A percentile compares a stretch with the other conserved stretches of the same genome.
These are phyloP conservation scores for rabbit (Oryctolagus cuniculus) DNA, from an alignment of 2,113 vertebrate genomes.

Conservation along the genomic window mOryCun1.1 NC_091433.1:2756501-2757000, in stretches of 20 bases:
- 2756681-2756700: too few relatives aligned
- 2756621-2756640: too few relatives aligned
- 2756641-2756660: rapidly evolving
- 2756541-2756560: too few relatives aligned
- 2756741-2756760: not conserved
- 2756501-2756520: not conserved
- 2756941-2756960: too few relatives aligned
- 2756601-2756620: not conserved
- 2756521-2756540: too few relatives aligned
- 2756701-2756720: not conserved
- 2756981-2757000: too few relatives aligned
- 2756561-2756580: not conserved
- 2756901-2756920: too few relatives aligned
- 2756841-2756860: too few relatives aligned
- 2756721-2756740: not conserved
- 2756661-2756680: not conserved
- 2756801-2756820: not conserved
- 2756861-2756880: not conserved
- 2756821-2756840: too few relatives aligned
- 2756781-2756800: not conserved
- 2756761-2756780: not conserved
- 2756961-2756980: too few relatives aligned
- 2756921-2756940: rapidly evolving
- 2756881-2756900: not conserved
- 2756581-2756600: not conserved